Base-by-base conservation (phyloP, 1,140 invertebrate genomes). In the Dendroctonus ponderosae region DNA sequence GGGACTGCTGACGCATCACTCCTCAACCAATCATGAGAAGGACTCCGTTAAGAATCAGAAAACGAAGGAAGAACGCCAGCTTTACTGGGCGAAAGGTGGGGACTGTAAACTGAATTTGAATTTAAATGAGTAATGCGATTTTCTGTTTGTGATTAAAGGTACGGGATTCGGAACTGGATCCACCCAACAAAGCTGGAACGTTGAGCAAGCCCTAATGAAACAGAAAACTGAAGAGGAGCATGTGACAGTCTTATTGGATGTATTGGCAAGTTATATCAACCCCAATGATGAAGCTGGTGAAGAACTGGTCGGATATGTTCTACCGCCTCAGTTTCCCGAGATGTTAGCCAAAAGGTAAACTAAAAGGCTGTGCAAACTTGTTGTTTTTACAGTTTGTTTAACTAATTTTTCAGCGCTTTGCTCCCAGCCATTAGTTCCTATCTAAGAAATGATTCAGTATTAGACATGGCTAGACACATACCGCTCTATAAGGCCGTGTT, bases 151-250 rank as follows among this genome's bases (percentile, higher is more conserved):
- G 26, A 26, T 26, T 26, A 26, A 41, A 76, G 76, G 89, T 6
- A 95, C 94, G 0, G 96, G 96, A 5, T 98, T 96, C 79, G 96
- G 95, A 9, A 96, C 94, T 0, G 96, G 96, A 1, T 96, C 93
- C 1, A 97, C 93, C 2, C 90, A 93, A 61, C 94, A 96, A 74
- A 92, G 91, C 39, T 98, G 95, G 95, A 95, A 98, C 79, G 92
- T 97, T 7, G 94, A 97, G 74, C 91, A 96, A 74, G 93, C 93
- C 37, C 78, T 97, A n/a, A 77, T 93, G 53, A 83, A 92, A 8
- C 93, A 96, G 77, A 86, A 88, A 52, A 91, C 90, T 68, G 93
- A 97, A 79, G 94, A 97, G 76, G 93, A 96, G 77, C 93, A 97
- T 76, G 93, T 96, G 5, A 94, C 93, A 0, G 93, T 84, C 40